Evolutionary conservation across 2,888 invertebrate species (phyloP).

Genomic region (Temnothorax unifasciatus): DNA sequence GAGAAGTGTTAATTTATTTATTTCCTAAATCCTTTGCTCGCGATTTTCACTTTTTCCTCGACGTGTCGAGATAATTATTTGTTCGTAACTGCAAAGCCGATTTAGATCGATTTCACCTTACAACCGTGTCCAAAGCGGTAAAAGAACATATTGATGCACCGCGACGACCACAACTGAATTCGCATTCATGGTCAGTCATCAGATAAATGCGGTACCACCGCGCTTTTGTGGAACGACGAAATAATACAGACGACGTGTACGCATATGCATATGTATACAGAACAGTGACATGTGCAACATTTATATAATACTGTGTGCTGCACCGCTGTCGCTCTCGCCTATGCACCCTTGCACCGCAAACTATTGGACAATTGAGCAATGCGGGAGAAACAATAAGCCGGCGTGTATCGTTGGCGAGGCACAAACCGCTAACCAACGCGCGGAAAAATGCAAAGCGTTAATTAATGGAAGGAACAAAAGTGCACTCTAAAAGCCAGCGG

Average conservation of each 20-base stretch:
- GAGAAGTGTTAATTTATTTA: not conserved
- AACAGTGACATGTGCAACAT: constrained; percentile 38
- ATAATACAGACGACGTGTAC: constrained; percentile 68
- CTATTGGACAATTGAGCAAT: constrained; percentile 74
- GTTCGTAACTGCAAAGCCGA: not conserved
- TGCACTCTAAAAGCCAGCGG: constrained; percentile 38
- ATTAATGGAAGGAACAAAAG: constrained; percentile 41
- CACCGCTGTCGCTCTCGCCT: constrained; percentile 62
- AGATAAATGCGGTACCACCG: constrained; percentile 74
- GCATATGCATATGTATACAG: constrained; percentile 56
- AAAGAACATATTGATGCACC: constrained; percentile 76
- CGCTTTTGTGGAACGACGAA: constrained; percentile 74
- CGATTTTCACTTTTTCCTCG: not conserved
- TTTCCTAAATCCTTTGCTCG: not conserved
- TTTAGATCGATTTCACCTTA: constrained; percentile 15
- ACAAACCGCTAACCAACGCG: constrained; percentile 47
- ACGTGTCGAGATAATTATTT: not conserved
- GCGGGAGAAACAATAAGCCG: constrained; percentile 70
- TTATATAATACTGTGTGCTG: constrained; percentile 44
- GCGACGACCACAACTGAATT: constrained; percentile 76
- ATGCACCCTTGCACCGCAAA: constrained; percentile 66
- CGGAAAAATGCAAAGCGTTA: constrained; percentile 49
- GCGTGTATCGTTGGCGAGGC: constrained; percentile 59
- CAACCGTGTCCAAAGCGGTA: constrained; percentile 50
- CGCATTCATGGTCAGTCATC: constrained; percentile 74